Evolutionary conservation across 2,113 vertebrate species (phyloP), one percentile per base, ranked within the genome.

Genomic region (Zapornia atra): DNA sequence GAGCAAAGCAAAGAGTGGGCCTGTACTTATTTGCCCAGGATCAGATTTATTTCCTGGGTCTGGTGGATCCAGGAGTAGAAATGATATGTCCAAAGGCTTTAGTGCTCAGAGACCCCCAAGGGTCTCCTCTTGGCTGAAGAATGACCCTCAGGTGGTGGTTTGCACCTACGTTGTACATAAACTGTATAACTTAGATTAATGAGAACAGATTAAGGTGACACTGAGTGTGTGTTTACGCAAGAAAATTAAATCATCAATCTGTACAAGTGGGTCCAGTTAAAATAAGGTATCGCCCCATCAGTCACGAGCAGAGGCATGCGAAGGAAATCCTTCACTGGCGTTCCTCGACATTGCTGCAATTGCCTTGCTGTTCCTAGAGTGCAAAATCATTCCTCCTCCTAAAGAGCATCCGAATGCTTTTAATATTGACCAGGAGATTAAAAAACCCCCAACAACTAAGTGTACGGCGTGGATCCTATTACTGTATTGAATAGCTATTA

Each of bases 381-480:
- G 81, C 83, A 93, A 82, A 86, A 92, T 84, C 64, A 79, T 95
- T 96, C 24, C 28, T 93, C 6, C 51, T 71, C 57, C 77, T 86
- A 92, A 94, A 94, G 48, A 82, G 65, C 60, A 89, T 71, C 79
- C 66, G 72, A 95, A 94, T 92, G 94, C 86, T 96, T 96, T 96
- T 94, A 91, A 72, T 92, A 96, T 95, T 96, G 94, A 94, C 84
- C 5, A 4, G 72, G 64, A 93, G 68, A 78, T 95, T 88, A 42
- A 90, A 95, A 94, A 93, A 88, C 12, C 46, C 22, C 50, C 63
- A 78, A 48, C 79, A 82, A 92, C 69, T 25, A 86, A 94, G 73
- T 48, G 44, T 79, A 24, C 28, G 71, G 72, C 46, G 91, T 90
- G 77, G 64, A 95, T 95, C 72, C 83, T 85, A 33, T 96, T 88